Evolutionary conservation across 2,888 invertebrate species (phyloP).

Genomic region (Conus canariensis): DNA sequence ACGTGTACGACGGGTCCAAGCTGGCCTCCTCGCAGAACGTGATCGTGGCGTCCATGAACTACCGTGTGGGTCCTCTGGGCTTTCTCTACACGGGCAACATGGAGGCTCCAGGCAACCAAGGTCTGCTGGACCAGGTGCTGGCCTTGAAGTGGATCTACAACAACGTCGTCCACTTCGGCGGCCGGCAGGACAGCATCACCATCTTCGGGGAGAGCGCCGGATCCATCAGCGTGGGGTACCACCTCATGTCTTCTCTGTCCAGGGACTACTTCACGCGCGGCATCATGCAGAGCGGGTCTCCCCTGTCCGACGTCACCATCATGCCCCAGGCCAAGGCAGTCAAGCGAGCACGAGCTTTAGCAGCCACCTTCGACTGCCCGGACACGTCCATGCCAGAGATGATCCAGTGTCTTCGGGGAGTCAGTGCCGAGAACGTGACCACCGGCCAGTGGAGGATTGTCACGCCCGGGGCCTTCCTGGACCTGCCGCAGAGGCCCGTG

Average conservation of each 20-base stretch:
- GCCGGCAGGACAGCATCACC: constrained; percentile 61
- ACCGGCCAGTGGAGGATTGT: constrained; percentile 50
- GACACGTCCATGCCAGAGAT: constrained; percentile 34
- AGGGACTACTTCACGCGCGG: constrained; percentile 61
- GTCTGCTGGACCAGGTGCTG: constrained; percentile 93
- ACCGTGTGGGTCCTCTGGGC: constrained; percentile 93
- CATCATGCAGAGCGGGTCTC: constrained; percentile 65
- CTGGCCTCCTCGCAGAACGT: constrained; percentile 91
- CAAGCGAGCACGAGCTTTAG: neutral
- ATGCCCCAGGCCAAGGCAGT: neutral
- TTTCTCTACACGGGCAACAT: constrained; percentile 92
- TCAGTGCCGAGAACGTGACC: constrained; percentile 49
- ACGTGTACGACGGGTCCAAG: constrained; percentile 80
- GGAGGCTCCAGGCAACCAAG: constrained; percentile 93
- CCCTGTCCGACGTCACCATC: constrained; percentile 60
- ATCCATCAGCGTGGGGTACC: constrained; percentile 59
- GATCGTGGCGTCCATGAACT: constrained; percentile 96
- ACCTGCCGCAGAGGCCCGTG: constrained; percentile 91
- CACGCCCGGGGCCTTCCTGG: constrained; percentile 42
- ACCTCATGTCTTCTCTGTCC: constrained; percentile 63
- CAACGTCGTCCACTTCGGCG: constrained; percentile 83
- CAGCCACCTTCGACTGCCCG: constrained; percentile 53
- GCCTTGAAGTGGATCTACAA: constrained; percentile 95
- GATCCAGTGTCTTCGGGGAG: constrained; percentile 53
- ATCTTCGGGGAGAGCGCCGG: constrained; percentile 74